A percentile compares a stretch with the other conserved stretches of the same genome.
Evolutionary conservation across 2,888 invertebrate species (phyloP).

Genomic region (Eudemis profundana): DNA sequence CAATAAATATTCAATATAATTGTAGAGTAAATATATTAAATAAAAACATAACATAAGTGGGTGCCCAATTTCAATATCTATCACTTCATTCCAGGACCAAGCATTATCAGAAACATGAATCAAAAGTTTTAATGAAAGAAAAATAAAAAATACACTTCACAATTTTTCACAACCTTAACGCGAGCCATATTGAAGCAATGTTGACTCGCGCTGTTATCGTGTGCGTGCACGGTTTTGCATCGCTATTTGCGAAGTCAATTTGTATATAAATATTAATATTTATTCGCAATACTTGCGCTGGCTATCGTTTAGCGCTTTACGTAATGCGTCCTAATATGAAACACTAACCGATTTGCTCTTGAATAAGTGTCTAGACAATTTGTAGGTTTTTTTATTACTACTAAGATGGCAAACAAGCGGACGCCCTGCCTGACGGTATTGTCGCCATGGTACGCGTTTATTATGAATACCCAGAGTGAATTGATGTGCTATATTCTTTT

Average conservation of each 20-base stretch:
- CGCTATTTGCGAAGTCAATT: conserved; percentile 56
- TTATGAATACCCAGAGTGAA: no score
- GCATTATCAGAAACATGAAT: no score
- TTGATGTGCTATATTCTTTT: not conserved
- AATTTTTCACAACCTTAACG: conserved; percentile 55
- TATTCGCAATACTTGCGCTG: conserved; percentile 54
- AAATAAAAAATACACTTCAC: not conserved
- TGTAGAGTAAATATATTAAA: no score
- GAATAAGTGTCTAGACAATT: conserved; percentile 16
- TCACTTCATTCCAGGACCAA: no score
- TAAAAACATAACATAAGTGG: no score
- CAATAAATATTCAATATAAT: no score
- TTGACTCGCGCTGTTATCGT: conserved; percentile 59
- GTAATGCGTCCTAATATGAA: conserved; percentile 48
- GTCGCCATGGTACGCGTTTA: no score
- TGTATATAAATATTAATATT: conserved; percentile 59
- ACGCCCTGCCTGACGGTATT: no score
- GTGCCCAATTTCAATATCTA: no score
- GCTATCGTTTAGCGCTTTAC: conserved; percentile 59
- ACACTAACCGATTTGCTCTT: conserved; percentile 27
- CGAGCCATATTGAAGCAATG: conserved; percentile 50
- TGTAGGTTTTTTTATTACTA: no score
- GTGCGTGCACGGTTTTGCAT: conserved; percentile 50
- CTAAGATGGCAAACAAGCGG: no score
- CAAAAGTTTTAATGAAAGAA: no score